These are phyloP conservation scores for Lepidotrigona ventralis DNA, from an alignment of 1,140 invertebrate species.

Conservation along the genomic window DNA sequence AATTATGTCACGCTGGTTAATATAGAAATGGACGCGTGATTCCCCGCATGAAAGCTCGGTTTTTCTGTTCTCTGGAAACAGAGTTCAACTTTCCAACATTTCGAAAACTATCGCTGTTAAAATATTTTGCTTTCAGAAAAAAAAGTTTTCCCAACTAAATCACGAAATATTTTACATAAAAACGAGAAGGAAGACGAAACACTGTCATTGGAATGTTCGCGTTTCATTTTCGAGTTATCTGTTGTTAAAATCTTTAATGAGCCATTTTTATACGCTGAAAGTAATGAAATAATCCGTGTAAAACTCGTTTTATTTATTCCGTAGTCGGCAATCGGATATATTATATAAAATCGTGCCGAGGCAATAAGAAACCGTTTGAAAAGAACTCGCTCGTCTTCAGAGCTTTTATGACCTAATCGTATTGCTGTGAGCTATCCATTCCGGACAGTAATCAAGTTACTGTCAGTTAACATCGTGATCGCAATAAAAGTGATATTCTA, in stretches of 20 bases:
- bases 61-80: not conserved
- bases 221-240: not conserved
- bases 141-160: not conserved
- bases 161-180: not conserved
- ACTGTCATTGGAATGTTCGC: not conserved
- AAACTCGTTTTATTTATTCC: not conserved
- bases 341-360: not conserved
- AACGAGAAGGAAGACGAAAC: not conserved
- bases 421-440: conserved; percentile 1
- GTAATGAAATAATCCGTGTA: not conserved
- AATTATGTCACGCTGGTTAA: no score
- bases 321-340: not conserved
- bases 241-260: not conserved
- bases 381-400: not conserved
- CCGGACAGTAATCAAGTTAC: not conserved
- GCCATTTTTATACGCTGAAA: not conserved
- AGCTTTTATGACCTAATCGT: not conserved
- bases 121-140: not conserved
- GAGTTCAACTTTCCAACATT: not conserved
- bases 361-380: not conserved
- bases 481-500: not conserved
- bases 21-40: no score
- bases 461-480: not conserved
- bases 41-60: no score
- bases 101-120: not conserved